Conservation (phyloP, 2,113 vertebrate genomes). For the Thomomys bottae region DNA sequence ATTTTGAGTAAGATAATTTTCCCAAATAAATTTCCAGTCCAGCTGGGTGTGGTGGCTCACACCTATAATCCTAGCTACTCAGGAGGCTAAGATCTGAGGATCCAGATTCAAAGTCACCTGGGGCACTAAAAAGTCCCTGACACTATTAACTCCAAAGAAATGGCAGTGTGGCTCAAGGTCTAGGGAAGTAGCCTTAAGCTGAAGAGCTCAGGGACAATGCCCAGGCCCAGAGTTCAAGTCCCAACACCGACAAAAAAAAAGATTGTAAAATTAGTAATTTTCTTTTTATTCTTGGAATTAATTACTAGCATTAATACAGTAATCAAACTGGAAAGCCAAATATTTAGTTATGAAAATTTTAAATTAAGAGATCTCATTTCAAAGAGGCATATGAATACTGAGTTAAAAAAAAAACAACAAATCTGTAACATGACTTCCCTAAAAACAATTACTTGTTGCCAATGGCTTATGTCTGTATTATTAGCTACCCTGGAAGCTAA, state of each 20-base stretch:
- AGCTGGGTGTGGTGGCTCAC: neutral
- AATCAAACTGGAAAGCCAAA: conserved; percentile 16
- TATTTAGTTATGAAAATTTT: conserved; percentile 36
- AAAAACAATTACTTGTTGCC: conserved; percentile 3
- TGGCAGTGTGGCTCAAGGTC: no score
- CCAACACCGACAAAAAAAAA: no score
- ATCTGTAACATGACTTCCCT: conserved; percentile 37
- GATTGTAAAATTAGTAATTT: conserved; percentile 2
- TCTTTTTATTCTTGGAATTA: conserved; percentile 49
- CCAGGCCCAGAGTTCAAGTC: no score
- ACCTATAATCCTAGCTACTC: no score
- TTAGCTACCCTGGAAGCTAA: no score
- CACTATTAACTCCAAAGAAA: no score
- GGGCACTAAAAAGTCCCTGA: no score
- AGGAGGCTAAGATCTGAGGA: no score
- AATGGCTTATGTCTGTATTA: no score
- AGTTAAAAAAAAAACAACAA: conserved; percentile 23
- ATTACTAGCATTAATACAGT: neutral
- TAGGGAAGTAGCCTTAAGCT: no score
- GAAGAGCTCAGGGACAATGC: no score
- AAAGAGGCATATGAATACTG: conserved; percentile 17
- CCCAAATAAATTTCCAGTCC: conserved; percentile 41
- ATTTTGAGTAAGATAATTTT: conserved; percentile 55
- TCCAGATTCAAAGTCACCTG: no score
- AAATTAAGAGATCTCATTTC: conserved; percentile 54